phyloP scores from a whole-genome alignment of 2,888 invertebrate genomes.

The Ypsolopha sequella region DNA sequence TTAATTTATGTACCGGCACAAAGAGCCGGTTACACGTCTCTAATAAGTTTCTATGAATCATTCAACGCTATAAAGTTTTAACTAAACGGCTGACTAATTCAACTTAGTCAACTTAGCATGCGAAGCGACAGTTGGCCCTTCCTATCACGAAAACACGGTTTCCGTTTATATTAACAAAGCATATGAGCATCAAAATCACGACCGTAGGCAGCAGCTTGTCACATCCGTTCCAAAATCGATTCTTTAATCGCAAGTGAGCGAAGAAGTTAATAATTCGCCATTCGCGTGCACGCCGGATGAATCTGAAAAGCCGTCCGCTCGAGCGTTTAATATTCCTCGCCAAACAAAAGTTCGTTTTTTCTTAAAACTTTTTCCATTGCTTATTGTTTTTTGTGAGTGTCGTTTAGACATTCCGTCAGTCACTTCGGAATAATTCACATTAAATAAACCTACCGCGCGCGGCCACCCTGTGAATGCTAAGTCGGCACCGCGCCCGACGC shows the following conservation, averaged over 20 bases:
- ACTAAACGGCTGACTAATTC: constrained; percentile 44
- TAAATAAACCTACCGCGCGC: constrained; percentile 60
- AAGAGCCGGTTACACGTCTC: constrained; percentile 31
- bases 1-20: constrained; percentile 21
- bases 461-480: constrained; percentile 46
- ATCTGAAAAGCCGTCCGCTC: constrained; percentile 26
- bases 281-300: constrained; percentile 34
- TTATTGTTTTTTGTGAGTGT: constrained; percentile 46
- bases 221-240: constrained; percentile 57
- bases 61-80: constrained; percentile 31
- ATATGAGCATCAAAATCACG: constrained; percentile 25
- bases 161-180: constrained; percentile 58
- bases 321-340: constrained; percentile 53
- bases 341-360: constrained; percentile 37
- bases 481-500: constrained; percentile 17
- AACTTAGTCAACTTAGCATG: constrained; percentile 54
- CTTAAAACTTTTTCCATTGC: constrained; percentile 38
- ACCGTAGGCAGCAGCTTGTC: constrained; percentile 23
- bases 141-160: constrained; percentile 61
- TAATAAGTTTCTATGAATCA: constrained; percentile 42
- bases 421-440: constrained; percentile 60
- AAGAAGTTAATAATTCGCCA: constrained; percentile 43
- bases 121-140: constrained; percentile 35
- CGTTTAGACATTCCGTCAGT: constrained; percentile 58
- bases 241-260: constrained; percentile 54